Evolutionary conservation across 1,140 invertebrate species (phyloP).

Genomic region (Cotesia glomerata): DNA sequence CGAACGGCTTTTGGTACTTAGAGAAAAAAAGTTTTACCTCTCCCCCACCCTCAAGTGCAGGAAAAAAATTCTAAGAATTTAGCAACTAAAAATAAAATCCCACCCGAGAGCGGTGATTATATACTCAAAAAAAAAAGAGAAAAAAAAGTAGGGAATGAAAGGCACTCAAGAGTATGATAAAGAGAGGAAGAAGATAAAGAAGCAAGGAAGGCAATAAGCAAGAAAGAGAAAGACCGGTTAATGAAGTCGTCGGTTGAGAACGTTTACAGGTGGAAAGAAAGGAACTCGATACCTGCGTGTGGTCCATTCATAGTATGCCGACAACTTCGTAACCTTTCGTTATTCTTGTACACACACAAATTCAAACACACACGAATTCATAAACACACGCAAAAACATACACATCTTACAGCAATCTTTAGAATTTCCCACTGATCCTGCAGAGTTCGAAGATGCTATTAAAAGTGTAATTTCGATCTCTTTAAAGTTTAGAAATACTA

Average conservation of each 20-base stretch:
- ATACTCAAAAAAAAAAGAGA: slow-evolving; percentile 33
- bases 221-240: slow-evolving; percentile 46
- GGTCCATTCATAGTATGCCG: slow-evolving; percentile 57
- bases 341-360: neutral
- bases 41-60: slow-evolving; percentile 37
- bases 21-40: slow-evolving; percentile 5
- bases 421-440: too few relatives aligned
- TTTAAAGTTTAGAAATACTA: too few relatives aligned
- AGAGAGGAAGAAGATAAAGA: slow-evolving; percentile 32
- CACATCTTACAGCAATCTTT: too few relatives aligned
- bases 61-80: slow-evolving; percentile 55
- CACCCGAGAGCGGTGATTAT: slow-evolving; percentile 61
- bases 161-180: slow-evolving; percentile 30
- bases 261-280: slow-evolving; percentile 56
- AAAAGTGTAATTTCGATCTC: too few relatives aligned
- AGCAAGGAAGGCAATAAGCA: slow-evolving; percentile 7
- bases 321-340: neutral
- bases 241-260: slow-evolving; percentile 63
- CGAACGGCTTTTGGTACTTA: slow-evolving; percentile 36
- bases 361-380: neutral
- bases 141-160: slow-evolving; percentile 38
- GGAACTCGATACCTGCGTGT: slow-evolving; percentile 54
- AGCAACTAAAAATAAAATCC: slow-evolving; percentile 61
- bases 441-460: too few relatives aligned
- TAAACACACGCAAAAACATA: neutral